These are phyloP conservation scores for Synergus japonicus DNA, from an alignment of 2,888 invertebrate genomes.

Conservation along the genomic window DNA sequence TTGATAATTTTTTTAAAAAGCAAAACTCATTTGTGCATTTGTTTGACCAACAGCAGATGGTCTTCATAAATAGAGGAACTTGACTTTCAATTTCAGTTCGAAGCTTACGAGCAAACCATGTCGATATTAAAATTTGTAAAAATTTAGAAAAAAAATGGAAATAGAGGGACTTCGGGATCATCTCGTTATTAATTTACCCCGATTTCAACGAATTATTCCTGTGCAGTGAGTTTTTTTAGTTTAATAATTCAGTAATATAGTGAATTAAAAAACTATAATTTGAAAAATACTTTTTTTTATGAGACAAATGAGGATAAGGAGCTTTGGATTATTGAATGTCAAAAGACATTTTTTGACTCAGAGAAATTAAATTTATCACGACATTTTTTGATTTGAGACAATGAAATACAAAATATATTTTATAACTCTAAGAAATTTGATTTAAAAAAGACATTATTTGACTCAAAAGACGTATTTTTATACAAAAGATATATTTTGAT, in stretches of 20 bases:
- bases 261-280: not conserved
- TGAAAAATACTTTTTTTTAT: not conserved
- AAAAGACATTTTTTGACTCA: too few relatives aligned
- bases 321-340: too few relatives aligned
- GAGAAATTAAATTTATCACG: too few relatives aligned
- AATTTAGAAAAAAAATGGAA: not conserved
- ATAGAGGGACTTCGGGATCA: not conserved
- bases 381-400: too few relatives aligned
- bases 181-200: constrained; percentile 9
- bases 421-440: too few relatives aligned
- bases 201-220: constrained; percentile 1
- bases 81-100: not conserved
- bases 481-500: too few relatives aligned
- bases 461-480: too few relatives aligned
- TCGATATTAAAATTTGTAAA: not conserved
- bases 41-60: constrained; percentile 24
- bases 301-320: too few relatives aligned
- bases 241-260: not conserved
- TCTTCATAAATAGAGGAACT: constrained; percentile 1
- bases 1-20: constrained; percentile 22
- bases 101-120: not conserved
- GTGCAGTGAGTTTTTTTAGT: not conserved
- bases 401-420: too few relatives aligned
- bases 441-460: too few relatives aligned
- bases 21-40: not conserved